Conservation (phyloP, 2,797 vertebrate genomes). For the Myotis pilosus region DNA sequence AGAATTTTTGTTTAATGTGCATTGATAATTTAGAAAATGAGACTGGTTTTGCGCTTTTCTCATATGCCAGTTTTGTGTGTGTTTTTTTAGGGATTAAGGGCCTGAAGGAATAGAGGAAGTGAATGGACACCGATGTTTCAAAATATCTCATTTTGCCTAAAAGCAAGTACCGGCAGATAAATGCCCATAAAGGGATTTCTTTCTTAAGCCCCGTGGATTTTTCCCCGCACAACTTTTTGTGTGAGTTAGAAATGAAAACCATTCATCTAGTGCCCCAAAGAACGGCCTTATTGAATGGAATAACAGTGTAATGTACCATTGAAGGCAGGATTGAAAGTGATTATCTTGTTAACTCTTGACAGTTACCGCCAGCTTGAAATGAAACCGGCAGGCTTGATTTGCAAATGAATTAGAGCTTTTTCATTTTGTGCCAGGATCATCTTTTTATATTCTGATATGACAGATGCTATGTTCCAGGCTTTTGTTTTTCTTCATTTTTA, state of each 20-base stretch:
- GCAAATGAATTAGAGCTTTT: slow-evolving; percentile 99
- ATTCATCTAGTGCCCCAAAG: slow-evolving; percentile 93
- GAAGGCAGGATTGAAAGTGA: slow-evolving; percentile 98
- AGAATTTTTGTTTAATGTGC: slow-evolving; percentile 75
- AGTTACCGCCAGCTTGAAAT: slow-evolving; percentile 96
- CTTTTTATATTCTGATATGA: slow-evolving; percentile 99
- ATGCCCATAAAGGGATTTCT: slow-evolving; percentile 90
- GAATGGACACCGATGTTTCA: slow-evolving; percentile 92
- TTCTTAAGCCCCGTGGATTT: slow-evolving; percentile 87
- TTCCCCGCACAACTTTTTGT: slow-evolving; percentile 87
- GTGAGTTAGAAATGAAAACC: slow-evolving; percentile 93
- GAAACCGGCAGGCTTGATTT: slow-evolving; percentile 97
- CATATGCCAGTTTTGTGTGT: slow-evolving; percentile 69
- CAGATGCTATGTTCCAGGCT: slow-evolving; percentile 95
- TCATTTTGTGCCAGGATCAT: slow-evolving; percentile 97
- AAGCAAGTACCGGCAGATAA: slow-evolving; percentile 89
- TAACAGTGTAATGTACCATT: slow-evolving; percentile 95
- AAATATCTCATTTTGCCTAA: slow-evolving; percentile 88
- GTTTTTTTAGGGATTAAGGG: slow-evolving; percentile 79
- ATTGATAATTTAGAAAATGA: slow-evolving; percentile 61
- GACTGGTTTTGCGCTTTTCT: slow-evolving; percentile 73
- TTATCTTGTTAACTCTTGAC: slow-evolving; percentile 99
- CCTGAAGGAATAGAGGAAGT: slow-evolving; percentile 88
- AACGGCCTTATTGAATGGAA: slow-evolving; percentile 92
- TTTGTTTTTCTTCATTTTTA: slow-evolving; percentile 93